phyloP scores from a whole-genome alignment of 2,113 vertebrate genomes.

The Hemibagrus wyckioides region DNA sequence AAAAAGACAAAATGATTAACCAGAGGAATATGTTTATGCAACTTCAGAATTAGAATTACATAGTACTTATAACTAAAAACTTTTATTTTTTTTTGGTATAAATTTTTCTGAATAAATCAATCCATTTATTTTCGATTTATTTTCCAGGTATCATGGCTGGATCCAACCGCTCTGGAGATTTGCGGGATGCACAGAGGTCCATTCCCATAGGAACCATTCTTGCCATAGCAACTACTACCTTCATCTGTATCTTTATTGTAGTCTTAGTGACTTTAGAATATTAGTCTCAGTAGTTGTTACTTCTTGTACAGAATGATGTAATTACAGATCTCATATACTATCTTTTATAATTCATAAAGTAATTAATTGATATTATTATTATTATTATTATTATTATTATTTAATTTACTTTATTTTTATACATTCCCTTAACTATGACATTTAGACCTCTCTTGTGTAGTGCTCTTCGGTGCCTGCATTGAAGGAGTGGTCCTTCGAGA shows the following conservation, averaged over 20 bases:
- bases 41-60: background rate
- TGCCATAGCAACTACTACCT: constrained; percentile 89
- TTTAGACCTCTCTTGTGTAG: constrained; percentile 85
- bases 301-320: background rate
- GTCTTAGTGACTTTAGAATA: background rate
- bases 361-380: no score
- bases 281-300: background rate
- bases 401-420: background rate
- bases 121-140: constrained; percentile 34
- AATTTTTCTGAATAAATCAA: no score
- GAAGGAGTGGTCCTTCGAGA: constrained; percentile 93
- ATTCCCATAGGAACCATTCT: constrained; percentile 95
- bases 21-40: background rate
- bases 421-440: constrained; percentile 59
- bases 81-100: background rate
- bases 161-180: constrained; percentile 93
- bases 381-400: background rate
- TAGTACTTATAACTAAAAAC: background rate
- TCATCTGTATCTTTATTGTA: constrained; percentile 90
- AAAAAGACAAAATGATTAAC: background rate
- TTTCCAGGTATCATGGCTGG: constrained; percentile 93
- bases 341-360: background rate
- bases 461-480: constrained; percentile 92
- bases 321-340: background rate
- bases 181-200: constrained; percentile 93